phyloP scores from a whole-genome alignment of 1,140 invertebrate genomes.

The Brachionus sp. region DNA sequence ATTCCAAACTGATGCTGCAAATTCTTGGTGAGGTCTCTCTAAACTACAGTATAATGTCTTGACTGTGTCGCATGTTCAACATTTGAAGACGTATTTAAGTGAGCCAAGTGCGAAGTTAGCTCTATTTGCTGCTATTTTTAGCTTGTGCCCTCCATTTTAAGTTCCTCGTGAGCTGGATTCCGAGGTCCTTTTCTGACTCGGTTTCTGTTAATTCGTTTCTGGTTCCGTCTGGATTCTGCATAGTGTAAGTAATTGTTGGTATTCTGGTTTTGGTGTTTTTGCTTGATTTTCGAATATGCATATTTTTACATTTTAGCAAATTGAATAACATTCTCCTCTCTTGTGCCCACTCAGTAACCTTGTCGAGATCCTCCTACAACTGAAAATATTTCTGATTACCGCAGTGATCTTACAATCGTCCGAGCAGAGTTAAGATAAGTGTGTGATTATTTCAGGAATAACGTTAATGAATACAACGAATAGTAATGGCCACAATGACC shows the following conservation, averaged over 20 bases:
- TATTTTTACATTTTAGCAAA: neutral
- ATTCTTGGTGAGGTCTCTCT: neutral
- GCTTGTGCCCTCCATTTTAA: neutral
- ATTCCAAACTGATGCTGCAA: neutral
- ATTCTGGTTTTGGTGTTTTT: neutral
- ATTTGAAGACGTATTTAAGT: neutral
- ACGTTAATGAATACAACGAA: too few relatives aligned
- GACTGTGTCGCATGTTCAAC: neutral
- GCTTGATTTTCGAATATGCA: neutral
- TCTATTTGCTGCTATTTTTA: neutral
- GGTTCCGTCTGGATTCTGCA: neutral
- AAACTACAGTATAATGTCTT: neutral
- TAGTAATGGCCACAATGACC: slow-evolving; percentile 43
- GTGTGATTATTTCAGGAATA: neutral
- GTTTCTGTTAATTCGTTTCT: neutral
- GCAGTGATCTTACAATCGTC: neutral
- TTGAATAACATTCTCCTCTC: neutral
- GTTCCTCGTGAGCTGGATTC: neutral
- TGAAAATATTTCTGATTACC: neutral
- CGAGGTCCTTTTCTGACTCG: neutral
- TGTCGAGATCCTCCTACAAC: too few relatives aligned
- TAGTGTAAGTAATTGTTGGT: neutral
- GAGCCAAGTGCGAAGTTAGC: neutral
- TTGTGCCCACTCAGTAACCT: too few relatives aligned
- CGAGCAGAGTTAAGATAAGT: neutral